Conservation (phyloP, 1,140 invertebrate species). For the Drosophila navojoa region DNA sequence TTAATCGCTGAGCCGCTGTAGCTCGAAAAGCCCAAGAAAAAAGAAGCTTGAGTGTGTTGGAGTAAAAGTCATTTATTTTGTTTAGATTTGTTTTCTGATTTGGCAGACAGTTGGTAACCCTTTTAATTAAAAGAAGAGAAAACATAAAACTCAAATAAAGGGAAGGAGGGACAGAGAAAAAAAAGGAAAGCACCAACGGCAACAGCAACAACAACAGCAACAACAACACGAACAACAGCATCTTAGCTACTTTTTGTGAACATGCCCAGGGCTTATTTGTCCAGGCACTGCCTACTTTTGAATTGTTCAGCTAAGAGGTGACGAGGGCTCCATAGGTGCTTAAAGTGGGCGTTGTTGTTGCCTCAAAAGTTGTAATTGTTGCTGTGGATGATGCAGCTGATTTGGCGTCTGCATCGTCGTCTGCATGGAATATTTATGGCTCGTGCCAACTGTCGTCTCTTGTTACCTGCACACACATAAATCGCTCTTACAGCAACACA, state of each 20-base stretch:
- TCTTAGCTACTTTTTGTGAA: constrained; percentile 36
- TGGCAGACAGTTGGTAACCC: constrained; percentile 54
- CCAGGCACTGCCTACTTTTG: constrained; percentile 62
- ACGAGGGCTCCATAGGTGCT: constrained; percentile 57
- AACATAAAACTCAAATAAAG: constrained; percentile 54
- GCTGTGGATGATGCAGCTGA: constrained; percentile 72
- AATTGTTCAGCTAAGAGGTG: constrained; percentile 44
- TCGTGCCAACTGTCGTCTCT: constrained; percentile 69
- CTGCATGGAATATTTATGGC: constrained; percentile 64
- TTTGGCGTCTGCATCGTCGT: constrained; percentile 34
- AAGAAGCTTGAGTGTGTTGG: constrained; percentile 38
- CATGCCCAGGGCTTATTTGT: constrained; percentile 59
- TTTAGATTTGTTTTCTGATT: constrained; percentile 67
- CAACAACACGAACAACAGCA: background rate
- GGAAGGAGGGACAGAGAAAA: constrained; percentile 18
- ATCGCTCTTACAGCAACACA: constrained; percentile 39
- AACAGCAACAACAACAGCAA: background rate
- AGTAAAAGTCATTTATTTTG: constrained; percentile 79
- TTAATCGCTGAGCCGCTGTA: constrained; percentile 30
- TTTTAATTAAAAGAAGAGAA: constrained; percentile 74
- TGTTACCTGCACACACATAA: constrained; percentile 55
- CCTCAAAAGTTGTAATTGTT: constrained; percentile 66
- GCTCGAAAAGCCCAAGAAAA: constrained; percentile 27
- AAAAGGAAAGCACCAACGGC: constrained; percentile 1
- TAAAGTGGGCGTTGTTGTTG: constrained; percentile 68